Conservation (phyloP, 2,113 vertebrate genomes). For the Bettongia penicillata region DNA sequence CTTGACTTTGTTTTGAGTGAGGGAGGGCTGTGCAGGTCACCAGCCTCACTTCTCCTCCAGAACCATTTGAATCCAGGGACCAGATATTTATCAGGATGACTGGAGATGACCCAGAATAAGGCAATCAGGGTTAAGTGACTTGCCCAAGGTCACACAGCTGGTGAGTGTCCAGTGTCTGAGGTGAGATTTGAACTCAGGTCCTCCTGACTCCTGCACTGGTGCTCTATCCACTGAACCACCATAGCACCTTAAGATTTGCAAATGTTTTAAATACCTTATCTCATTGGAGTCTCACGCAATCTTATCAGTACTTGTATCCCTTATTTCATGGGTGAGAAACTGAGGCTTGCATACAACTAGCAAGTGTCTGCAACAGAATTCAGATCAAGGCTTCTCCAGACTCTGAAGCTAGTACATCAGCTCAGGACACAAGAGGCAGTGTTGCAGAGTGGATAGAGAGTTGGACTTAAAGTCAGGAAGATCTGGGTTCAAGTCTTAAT, state of each 20-base stretch:
- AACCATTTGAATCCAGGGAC: too few relatives aligned
- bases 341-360: neutral
- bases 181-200: too few relatives aligned
- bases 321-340: neutral
- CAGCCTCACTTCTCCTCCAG: too few relatives aligned
- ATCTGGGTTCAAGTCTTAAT: neutral
- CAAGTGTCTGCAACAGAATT: neutral
- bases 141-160: too few relatives aligned
- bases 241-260: neutral
- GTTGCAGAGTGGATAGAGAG: neutral
- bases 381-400: neutral
- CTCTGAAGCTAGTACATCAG: neutral
- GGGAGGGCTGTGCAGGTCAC: too few relatives aligned
- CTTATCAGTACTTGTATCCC: neutral
- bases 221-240: too few relatives aligned
- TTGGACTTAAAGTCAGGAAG: neutral
- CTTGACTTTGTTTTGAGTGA: too few relatives aligned
- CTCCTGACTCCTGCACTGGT: too few relatives aligned
- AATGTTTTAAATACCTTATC: neutral
- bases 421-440: neutral
- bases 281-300: neutral
- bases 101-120: too few relatives aligned
- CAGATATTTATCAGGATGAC: too few relatives aligned
- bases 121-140: too few relatives aligned
- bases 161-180: too few relatives aligned